Evolutionary conservation across 2,888 invertebrate species (phyloP).

Genomic region (Archips xylosteana): DNA sequence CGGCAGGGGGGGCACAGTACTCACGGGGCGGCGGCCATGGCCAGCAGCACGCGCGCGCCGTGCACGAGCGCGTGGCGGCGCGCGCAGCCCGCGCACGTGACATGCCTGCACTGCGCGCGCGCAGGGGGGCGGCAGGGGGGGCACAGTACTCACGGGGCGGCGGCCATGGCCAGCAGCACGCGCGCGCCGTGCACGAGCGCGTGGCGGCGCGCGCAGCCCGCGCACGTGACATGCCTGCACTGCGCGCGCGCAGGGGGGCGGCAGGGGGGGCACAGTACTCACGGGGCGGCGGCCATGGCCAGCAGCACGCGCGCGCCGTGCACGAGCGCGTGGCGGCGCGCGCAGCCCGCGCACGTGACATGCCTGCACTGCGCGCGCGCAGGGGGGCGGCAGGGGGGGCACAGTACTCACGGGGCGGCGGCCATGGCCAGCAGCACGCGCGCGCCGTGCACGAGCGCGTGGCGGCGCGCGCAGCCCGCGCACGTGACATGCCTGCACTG

Average conservation of each 20-base stretch:
- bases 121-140: slow-evolving; percentile 41
- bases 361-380: slow-evolving; percentile 84
- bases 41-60: slow-evolving; percentile 49
- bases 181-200: slow-evolving; percentile 51
- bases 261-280: neutral
- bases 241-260: slow-evolving; percentile 54
- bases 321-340: slow-evolving; percentile 49
- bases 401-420: slow-evolving; percentile 38
- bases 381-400: slow-evolving; percentile 39
- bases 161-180: slow-evolving; percentile 50
- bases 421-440: slow-evolving; percentile 50
- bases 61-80: slow-evolving; percentile 49
- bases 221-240: slow-evolving; percentile 87
- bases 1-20: neutral
- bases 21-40: slow-evolving; percentile 48
- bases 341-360: slow-evolving; percentile 69
- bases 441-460: slow-evolving; percentile 50
- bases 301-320: slow-evolving; percentile 48
- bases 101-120: slow-evolving; percentile 87
- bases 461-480: slow-evolving; percentile 38
- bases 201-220: slow-evolving; percentile 38
- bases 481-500: slow-evolving; percentile 87
- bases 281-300: slow-evolving; percentile 49
- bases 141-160: slow-evolving; percentile 38
- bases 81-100: slow-evolving; percentile 55